Evolutionary conservation across 2,797 vertebrate genomes (phyloP), one percentile per base, ranked within the genome.

Genomic region (Gymnodraco acuticeps): DNA sequence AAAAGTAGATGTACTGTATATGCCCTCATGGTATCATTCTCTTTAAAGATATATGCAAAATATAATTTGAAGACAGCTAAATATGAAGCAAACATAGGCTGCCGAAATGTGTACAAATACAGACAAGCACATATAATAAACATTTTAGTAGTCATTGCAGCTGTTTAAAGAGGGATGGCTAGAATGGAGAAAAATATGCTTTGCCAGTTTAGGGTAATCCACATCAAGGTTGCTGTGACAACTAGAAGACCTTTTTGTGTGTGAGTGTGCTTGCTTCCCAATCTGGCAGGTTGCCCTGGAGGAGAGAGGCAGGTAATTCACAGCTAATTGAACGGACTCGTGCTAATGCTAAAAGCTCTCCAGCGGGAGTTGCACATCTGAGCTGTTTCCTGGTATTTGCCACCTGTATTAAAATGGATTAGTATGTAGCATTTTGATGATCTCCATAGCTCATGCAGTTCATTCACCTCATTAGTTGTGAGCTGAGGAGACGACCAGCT

Each of bases 291-390:
- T 20, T 16, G 53, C 42, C 81, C 46, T 58, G 9, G 46, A 78
- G 80, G 69, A 78, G 53, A 50, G 66, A 56, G 31, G 1, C 19
- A 17, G 73, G 62, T 77, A 74, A 56, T 1, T 33, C 48, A 5
- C 64, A 16, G 48, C 68, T 81, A 82, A 87, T 77, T 86, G 62
- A 73, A 66, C 53, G 45, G 64, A 80, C 23, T 76, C 13, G 4
- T 53, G 66, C 70, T 84, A 68, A 83, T 53, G 55, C 74, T 64
- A 59, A 82, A 78, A 79, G 62, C 77, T 75, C 67, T 67, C 61
- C 31, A 10, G 61, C 51, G 78, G 58, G 72, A 80, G 38, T 75
- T 64, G 8, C 17, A 66, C 54, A 64, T 75, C 47, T 47, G 10
- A 71, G 48, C 69, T 42, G 5, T 54, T 76, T 77, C 53, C 59